Conservation (phyloP, 2,797 vertebrate genomes). For the Glyptemys insculpta region DNA sequence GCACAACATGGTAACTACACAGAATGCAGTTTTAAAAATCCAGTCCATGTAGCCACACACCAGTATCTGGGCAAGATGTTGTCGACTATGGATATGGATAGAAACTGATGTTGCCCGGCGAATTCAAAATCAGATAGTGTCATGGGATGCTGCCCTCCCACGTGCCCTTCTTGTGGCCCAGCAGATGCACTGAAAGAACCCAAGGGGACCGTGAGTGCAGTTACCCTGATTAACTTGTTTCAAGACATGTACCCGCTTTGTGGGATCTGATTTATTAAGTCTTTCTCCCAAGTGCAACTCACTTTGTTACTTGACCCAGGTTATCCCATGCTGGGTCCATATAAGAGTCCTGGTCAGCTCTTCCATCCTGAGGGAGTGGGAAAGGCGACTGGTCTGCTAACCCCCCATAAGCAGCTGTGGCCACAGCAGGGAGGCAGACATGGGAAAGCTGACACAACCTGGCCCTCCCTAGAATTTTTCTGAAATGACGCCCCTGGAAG, state of each 20-base stretch:
- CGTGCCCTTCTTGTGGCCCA: not conserved
- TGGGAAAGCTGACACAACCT: not conserved
- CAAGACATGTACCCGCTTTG: not conserved
- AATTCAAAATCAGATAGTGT: not conserved
- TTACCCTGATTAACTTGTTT: not conserved
- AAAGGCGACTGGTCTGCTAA: too few species aligned
- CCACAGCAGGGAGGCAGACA: too few species aligned
- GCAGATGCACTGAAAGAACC: not conserved
- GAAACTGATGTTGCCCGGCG: not conserved
- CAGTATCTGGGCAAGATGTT: not conserved
- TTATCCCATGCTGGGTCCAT: too few species aligned
- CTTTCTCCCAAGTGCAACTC: not conserved
- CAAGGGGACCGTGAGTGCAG: not conserved
- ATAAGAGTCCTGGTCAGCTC: too few species aligned
- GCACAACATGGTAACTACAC: not conserved
- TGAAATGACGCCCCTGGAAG: not conserved
- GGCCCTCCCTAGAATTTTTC: not conserved
- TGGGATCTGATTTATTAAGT: not conserved
- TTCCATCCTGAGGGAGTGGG: too few species aligned
- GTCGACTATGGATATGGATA: not conserved
- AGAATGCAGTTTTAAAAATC: not conserved
- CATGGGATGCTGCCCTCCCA: not conserved
- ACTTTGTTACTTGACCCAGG: too few species aligned
- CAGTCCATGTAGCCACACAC: accelerated
- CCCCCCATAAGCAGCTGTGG: too few species aligned